Base-by-base conservation (phyloP, 2,113 vertebrate genomes). In the Oxyruncus cristatus region DNA sequence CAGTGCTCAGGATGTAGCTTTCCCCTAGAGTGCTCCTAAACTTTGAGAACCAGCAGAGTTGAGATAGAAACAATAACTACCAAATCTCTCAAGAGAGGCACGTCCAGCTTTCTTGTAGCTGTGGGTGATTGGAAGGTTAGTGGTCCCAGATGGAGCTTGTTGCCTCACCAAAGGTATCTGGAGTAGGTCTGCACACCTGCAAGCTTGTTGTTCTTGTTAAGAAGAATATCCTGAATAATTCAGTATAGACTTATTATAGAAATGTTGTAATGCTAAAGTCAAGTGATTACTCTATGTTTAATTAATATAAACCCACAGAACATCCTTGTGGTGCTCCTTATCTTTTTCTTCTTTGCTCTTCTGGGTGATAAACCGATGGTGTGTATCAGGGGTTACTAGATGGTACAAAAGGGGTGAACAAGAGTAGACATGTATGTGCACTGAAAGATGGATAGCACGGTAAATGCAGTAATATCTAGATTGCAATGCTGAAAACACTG, bases 41-140 rank as follows among this genome's bases (percentile, higher is more conserved):
- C 6, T 28, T 24, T 3, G 3, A 37, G 65, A 41, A 21, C 6
- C 20, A 49, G 4, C 2, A 13, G 2, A 46, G 2, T 0, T 7
- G 2, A 44, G 4, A 19, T 0, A 59, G 10, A 55, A 74, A 44
- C 11, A 30, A 17, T 0, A 0, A 12, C 33, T 26, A 7, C 6
- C 2, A 27, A 67, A 16, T 1, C 14, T 22, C 58, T 19, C 4
- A 28, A 2, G 0, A 41, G 2, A 1, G 0, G 0, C 21, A 11
- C 6, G 8, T 20, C 13, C 27, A 77, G 23, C 33, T 53, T 11
- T 9, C 23, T 77, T 83, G 27, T 30, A 81, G 30, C 42, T 67
- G 50, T 30, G 18, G 30, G 9, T 70, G 27, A 18, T 23, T 16
- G 15, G 21, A 26, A 71, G 33, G 16, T 23, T 33, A 88, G 24